Evolutionary conservation across 2,888 invertebrate genomes (phyloP), one percentile per base, ranked within the genome.

Genomic region (Orthonevra nobilis): DNA sequence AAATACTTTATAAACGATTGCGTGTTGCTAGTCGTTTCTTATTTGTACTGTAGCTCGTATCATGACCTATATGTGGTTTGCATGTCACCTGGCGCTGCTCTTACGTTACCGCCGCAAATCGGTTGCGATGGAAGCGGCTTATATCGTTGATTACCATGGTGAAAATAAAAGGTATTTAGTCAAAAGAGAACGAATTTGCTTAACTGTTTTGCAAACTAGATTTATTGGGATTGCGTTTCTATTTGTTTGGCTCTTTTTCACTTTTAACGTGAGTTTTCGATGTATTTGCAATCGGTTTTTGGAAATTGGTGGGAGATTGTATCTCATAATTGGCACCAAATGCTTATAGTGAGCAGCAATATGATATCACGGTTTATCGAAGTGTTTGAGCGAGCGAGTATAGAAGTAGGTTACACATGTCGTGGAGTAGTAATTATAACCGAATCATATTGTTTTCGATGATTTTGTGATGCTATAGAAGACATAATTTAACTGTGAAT

Each of bases 381-480:
- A 42, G 58, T 48, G 34, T 66, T 44, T 36, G 46, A 58, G 58
- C 73, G 40, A 60, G 42, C n/a, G n/a, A n/a, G n/a, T n/a, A n/a
- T n/a, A n/a, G n/a, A 73, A 73, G 34, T 73, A 73, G 66, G 73
- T 73, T 73, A 58, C 52, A 56, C 64, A 38, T 54, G 46, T 46
- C 26, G 23, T 26, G 42, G 14, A 17, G 46, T 48, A 48, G 23
- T 26, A 46, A 38, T 61, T 46, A n/a, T n/a, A n/a, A n/a, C n/a
- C n/a, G n/a, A n/a, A n/a, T n/a, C n/a, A n/a, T n/a, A n/a, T n/a
- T n/a, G n/a, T n/a, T n/a, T n/a, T n/a, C n/a, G n/a, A n/a, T n/a
- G n/a, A n/a, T n/a, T n/a, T n/a, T n/a, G n/a, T n/a, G n/a, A n/a
- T n/a, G n/a, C n/a, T n/a, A n/a, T n/a, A n/a, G n/a, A n/a, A n/a